A percentile compares a stretch with the other conserved stretches of the same genome.
Evolutionary conservation across 2,888 invertebrate genomes (phyloP).

Genomic region (Augochlorella aurata): DNA sequence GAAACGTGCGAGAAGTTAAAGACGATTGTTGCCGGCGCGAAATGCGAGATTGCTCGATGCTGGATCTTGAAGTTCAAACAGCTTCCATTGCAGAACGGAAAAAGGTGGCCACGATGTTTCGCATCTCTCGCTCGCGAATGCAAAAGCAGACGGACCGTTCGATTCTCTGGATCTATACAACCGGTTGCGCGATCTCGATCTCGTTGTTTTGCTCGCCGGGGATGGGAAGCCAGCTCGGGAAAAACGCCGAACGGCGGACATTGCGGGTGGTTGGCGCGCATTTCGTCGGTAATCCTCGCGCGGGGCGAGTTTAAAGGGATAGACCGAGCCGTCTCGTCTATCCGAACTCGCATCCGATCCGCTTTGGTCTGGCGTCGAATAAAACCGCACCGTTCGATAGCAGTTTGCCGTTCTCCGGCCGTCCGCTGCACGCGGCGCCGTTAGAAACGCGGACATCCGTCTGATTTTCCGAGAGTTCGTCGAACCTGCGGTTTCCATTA

Average conservation of each 20-base stretch:
- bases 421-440: conserved; percentile 27
- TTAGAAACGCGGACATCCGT: conserved; percentile 36
- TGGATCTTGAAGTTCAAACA: too few species aligned
- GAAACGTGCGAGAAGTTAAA: too few species aligned
- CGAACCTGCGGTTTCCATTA: conserved; percentile 56
- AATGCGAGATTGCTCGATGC: too few species aligned
- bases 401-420: conserved; percentile 33
- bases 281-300: background rate
- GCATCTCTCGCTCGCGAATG: too few species aligned
- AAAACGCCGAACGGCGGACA: background rate
- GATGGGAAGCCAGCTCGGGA: background rate
- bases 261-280: background rate
- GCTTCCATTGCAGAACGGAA: too few species aligned
- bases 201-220: background rate
- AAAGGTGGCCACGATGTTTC: too few species aligned
- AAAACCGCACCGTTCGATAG: conserved; percentile 47
- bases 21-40: too few species aligned
- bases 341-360: background rate
- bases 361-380: conserved; percentile 10
- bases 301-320: conserved; percentile 5
- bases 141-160: too few species aligned
- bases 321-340: background rate
- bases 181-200: background rate
- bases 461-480: conserved; percentile 50
- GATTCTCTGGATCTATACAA: too few species aligned